These are phyloP conservation scores for Hippocampus barbouri DNA, from an alignment of 2,113 vertebrate species.

Conservation along the genomic window DNA sequence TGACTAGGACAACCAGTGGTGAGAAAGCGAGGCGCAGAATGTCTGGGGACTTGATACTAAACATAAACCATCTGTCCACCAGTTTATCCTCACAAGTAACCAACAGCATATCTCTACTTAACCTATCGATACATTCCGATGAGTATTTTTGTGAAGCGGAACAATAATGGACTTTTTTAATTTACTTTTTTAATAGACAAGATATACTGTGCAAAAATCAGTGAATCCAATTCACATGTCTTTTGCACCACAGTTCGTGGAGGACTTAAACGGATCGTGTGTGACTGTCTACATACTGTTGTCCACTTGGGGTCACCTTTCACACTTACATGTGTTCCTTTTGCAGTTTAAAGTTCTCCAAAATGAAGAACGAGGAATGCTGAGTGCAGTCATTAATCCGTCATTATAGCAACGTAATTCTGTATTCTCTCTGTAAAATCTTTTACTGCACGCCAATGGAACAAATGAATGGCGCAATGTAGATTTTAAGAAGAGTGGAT, in stretches of 20 bases:
- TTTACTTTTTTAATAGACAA: neutral
- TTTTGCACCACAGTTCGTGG: neutral
- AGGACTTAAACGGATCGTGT: too few species aligned
- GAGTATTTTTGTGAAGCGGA: neutral
- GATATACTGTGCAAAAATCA: too few species aligned
- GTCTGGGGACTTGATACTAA: neutral
- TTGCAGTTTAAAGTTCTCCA: neutral
- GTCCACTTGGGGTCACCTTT: neutral
- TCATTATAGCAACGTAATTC: too few species aligned
- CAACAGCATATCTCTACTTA: neutral
- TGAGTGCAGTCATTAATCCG: too few species aligned
- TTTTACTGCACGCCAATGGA: too few species aligned
- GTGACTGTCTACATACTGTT: neutral
- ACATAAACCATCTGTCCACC: neutral
- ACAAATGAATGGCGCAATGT: too few species aligned
- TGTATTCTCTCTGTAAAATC: too few species aligned
- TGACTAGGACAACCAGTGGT: too few species aligned
- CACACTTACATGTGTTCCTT: neutral
- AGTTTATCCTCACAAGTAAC: neutral
- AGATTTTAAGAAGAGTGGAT: too few species aligned
- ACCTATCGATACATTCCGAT: neutral
- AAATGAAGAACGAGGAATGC: too few species aligned
- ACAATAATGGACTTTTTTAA: neutral
- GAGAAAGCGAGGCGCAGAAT: neutral
- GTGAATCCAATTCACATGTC: neutral